Evolutionary conservation across 2,888 invertebrate genomes (phyloP).

Genomic region (Lumbricus terrestris): DNA sequence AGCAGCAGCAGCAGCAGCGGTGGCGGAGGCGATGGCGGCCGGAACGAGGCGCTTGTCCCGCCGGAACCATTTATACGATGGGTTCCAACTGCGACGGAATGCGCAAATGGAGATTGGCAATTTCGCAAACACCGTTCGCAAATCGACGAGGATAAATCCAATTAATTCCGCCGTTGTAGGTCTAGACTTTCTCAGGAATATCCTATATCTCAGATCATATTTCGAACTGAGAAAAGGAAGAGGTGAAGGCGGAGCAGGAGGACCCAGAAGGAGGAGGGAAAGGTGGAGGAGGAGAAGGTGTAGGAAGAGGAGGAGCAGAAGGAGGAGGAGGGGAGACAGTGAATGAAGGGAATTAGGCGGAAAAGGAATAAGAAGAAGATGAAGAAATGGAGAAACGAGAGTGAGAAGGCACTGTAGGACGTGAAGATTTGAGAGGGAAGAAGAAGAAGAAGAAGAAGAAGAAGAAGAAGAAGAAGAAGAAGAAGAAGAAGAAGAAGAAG

Average conservation of each 20-base stretch:
- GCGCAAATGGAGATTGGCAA: slow-evolving; percentile 3
- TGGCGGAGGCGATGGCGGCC: neutral
- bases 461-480: neutral
- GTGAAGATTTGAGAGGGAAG: neutral
- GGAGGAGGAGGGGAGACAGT: neutral
- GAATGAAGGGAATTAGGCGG: neutral
- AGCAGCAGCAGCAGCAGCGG: too few species aligned
- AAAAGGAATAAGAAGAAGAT: too few species aligned
- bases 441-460: neutral
- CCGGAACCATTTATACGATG: slow-evolving; percentile 3
- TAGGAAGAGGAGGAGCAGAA: neutral
- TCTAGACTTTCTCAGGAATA: neutral
- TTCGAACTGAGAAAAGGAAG: neutral
- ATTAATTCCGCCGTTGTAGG: slow-evolving; percentile 3
- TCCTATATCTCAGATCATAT: slow-evolving; percentile 3
- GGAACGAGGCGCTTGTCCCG: neutral
- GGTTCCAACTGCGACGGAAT: slow-evolving; percentile 3
- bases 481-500: too few species aligned
- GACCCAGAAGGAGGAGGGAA: neutral
- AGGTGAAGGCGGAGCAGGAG: neutral
- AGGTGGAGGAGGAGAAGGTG: neutral
- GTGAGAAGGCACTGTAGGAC: too few species aligned
- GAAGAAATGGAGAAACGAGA: too few species aligned
- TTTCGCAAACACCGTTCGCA: slow-evolving; percentile 3
- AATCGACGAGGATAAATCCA: neutral